Evolutionary conservation across 2,797 vertebrate genomes (phyloP), one percentile per base, ranked within the genome.

Genomic region (Sebastes goodei): DNA sequence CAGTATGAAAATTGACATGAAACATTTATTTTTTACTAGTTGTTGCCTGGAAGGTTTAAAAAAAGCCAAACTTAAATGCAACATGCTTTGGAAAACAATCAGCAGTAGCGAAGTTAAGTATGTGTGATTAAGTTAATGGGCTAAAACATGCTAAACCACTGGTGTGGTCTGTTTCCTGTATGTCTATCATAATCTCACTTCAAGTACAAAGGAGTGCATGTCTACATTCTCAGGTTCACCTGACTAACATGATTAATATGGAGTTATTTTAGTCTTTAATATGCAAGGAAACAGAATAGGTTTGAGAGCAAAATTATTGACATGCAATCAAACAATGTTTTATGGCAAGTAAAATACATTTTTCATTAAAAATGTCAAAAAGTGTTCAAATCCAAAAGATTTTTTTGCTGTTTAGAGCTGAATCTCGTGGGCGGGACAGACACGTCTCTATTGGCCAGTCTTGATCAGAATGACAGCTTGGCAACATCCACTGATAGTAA

Each of bases 181-280:
- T n/a, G 11, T 64, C 25, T 52, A 17, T 60, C 42, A 33, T 55
- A 65, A 81, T 56, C 12, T 71, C 6, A 55, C 17, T 56, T 62
- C 1, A 62, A 7, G 17, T 70, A 63, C 20, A 62, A 42, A 53
- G 3, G 32, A 42, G 32, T 59, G 27, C 25, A 12, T 71, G 65
- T 67, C 15, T 73, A 65, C 56, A 68, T 75, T 67, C 67, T 85
- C 60, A 77, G 57, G 76, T 82, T 87, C 35, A 62, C 20, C 63
- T 80, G 62, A 86, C 81, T 63, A 78, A 85, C 63, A 75, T 78
- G 62, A 86, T 79, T 63, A 78, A 85, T 61, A 75, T 49, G 46
- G 46, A 52, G 46, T 52, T 20, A 52, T 9, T n/a, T n/a, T 20
- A 8, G 15, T 52, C 46, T 52, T 52, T 52, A 52, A 0, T 52